Percentiles rank a stretch among this genome's conserved stretches.
Conservation (phyloP, 2,888 invertebrate genomes). For the Caradrina kadenii region DNA sequence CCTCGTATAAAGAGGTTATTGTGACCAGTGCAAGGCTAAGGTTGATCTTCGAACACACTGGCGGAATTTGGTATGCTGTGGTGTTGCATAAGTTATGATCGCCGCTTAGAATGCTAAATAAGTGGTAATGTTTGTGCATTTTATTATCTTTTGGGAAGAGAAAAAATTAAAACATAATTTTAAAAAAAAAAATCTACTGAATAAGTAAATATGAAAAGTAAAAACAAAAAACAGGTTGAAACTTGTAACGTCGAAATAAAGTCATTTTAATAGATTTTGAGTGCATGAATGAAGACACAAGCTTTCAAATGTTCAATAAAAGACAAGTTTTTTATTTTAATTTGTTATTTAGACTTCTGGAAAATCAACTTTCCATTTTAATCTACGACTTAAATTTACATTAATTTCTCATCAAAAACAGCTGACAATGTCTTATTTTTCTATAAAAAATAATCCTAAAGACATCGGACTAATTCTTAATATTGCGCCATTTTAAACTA, state of each 20-base stretch:
- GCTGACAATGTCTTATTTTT: slow-evolving; percentile 30
- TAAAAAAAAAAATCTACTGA: too few relatives aligned
- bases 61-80: slow-evolving; percentile 40
- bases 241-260: not conserved
- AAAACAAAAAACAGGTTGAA: not conserved
- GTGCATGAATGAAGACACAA: slow-evolving; percentile 33
- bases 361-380: slow-evolving; percentile 60
- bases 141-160: slow-evolving; percentile 8
- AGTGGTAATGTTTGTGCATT: slow-evolving; percentile 4
- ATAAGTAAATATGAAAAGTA: too few relatives aligned
- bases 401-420: slow-evolving; percentile 1
- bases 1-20: slow-evolving; percentile 58
- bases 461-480: not conserved
- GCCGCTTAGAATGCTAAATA: slow-evolving; percentile 38
- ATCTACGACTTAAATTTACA: slow-evolving; percentile 24
- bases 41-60: slow-evolving; percentile 37
- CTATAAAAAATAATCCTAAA: slow-evolving; percentile 6
- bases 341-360: slow-evolving; percentile 23
- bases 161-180: too few relatives aligned
- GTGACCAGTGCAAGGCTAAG: slow-evolving; percentile 64
- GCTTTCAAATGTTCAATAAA: slow-evolving; percentile 33
- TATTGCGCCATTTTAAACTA: not conserved
- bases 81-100: slow-evolving; percentile 48
- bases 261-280: slow-evolving; percentile 21
- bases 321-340: slow-evolving; percentile 31